Percentiles rank a stretch among this genome's conserved stretches.
Conservation (phyloP, 92 coral and sea anemone species). For the Epizoanthus ramosus region DNA sequence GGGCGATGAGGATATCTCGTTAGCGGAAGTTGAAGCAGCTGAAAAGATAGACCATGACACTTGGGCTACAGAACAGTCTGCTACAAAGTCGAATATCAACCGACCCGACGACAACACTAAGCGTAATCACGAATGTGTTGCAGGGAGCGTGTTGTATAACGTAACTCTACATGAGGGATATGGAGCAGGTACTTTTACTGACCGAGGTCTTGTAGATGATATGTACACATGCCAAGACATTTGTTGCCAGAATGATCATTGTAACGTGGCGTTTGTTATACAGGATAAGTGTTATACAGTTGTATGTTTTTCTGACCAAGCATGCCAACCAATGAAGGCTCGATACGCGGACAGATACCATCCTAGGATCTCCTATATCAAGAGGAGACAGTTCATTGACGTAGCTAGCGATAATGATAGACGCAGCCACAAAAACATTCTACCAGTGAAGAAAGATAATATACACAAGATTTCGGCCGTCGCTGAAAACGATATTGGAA, state of each 20-base stretch:
- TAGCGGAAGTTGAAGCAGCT: too few species aligned
- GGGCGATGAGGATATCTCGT: background rate
- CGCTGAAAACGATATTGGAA: background rate
- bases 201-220: conserved; percentile 75
- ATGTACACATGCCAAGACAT: conserved; percentile 74
- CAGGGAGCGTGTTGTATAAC: conserved; percentile 61
- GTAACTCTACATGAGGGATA: conserved; percentile 81
- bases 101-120: background rate
- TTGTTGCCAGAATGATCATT: conserved; percentile 85
- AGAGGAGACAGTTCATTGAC: background rate
- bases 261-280: conserved; percentile 87
- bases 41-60: background rate
- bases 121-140: conserved; percentile 47
- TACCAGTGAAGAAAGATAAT: background rate
- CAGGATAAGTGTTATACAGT: conserved; percentile 79
- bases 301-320: conserved; percentile 56
- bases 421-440: background rate
- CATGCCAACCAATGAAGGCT: conserved; percentile 42
- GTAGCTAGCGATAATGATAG: background rate
- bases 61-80: background rate
- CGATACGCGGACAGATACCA: conserved; percentile 17
- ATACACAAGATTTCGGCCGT: background rate
- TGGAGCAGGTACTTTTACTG: conserved; percentile 73
- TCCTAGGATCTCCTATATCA: conserved; percentile 15
- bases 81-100: background rate